Percentiles rank a stretch among this genome's conserved stretches.
phyloP scores from a whole-genome alignment of 2,888 invertebrate species.

The Morpho achilles region DNA sequence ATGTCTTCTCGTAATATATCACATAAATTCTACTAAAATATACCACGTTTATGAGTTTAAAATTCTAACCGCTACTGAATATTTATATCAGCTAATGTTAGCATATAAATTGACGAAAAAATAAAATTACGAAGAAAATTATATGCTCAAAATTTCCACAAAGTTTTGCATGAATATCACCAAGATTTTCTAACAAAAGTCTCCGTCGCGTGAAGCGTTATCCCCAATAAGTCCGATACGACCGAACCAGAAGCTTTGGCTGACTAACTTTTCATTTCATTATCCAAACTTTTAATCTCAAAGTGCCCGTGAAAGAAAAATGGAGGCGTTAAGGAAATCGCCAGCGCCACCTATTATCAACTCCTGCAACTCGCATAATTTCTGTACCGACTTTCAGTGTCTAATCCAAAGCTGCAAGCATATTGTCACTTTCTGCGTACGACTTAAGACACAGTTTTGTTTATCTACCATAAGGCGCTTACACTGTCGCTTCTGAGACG shows the following conservation, averaged over 20 bases:
- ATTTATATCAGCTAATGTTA: too few species aligned
- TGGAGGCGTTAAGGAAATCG: conserved; percentile 72
- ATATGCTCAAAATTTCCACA: conserved; percentile 2
- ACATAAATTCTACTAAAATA: too few species aligned
- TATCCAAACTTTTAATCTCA: conserved; percentile 78
- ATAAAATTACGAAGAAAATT: too few species aligned
- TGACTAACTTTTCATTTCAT: conserved; percentile 67
- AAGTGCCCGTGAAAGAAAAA: conserved; percentile 79
- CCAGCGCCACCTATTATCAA: conserved; percentile 76
- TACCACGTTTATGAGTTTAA: too few species aligned
- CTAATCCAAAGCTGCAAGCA: background rate
- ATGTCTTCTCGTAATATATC: too few species aligned
- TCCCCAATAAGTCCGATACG: conserved; percentile 47
- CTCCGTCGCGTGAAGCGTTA: conserved; percentile 13
- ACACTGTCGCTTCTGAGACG: conserved; percentile 44
- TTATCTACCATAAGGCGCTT: conserved; percentile 32
- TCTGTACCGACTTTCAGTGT: conserved; percentile 30
- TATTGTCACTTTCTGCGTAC: conserved; percentile 1
- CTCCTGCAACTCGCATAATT: conserved; percentile 54
- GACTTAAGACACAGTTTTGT: conserved; percentile 10
- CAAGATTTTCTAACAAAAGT: conserved; percentile 8
- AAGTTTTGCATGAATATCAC: conserved; percentile 9
- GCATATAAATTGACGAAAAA: too few species aligned
- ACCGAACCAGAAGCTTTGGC: conserved; percentile 38
- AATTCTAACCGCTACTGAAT: too few species aligned